These are phyloP conservation scores for Bathynomus jamesi DNA, from an alignment of 1,140 invertebrate species.

Conservation along the genomic window DNA sequence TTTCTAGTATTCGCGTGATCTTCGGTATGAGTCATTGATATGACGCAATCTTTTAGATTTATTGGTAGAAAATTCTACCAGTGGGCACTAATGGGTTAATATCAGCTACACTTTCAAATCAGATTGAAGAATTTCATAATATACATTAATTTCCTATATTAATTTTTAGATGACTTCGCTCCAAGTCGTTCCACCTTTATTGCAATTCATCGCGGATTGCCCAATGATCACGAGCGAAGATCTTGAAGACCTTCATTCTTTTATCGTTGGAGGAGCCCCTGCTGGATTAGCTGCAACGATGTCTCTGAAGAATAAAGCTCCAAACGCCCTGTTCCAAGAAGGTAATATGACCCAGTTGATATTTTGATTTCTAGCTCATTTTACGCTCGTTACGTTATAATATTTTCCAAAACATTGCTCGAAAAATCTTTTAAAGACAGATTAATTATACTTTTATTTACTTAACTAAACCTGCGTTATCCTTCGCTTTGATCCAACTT, in stretches of 20 bases:
- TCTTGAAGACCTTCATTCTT: not conserved
- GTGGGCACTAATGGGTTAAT: too few relatives aligned
- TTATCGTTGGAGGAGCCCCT: slow-evolving; percentile 6
- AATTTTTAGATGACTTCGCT: slow-evolving; percentile 5
- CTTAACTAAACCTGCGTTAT: too few relatives aligned
- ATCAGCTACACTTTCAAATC: too few relatives aligned
- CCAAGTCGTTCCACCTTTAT: slow-evolving; percentile 2
- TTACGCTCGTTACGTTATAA: not conserved
- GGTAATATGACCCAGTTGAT: not conserved
- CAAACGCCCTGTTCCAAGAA: not conserved
- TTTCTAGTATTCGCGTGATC: too few relatives aligned
- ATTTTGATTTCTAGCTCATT: not conserved
- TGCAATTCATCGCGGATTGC: slow-evolving; percentile 11
- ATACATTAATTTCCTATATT: not conserved
- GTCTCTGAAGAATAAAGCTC: too few relatives aligned
- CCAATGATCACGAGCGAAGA: slow-evolving; percentile 2
- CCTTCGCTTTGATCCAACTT: too few relatives aligned
- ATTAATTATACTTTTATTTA: too few relatives aligned
- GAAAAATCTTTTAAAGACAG: too few relatives aligned
- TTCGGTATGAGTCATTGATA: too few relatives aligned
- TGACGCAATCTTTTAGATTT: too few relatives aligned
- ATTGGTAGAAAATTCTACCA: too few relatives aligned
- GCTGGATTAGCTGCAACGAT: not conserved
- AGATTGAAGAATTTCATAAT: too few relatives aligned
- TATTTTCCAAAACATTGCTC: not conserved